A percentile compares a stretch with the other conserved stretches of the same genome.
Evolutionary conservation across 2,888 invertebrate species (phyloP).

Genomic region (Anthophora plumipes): DNA sequence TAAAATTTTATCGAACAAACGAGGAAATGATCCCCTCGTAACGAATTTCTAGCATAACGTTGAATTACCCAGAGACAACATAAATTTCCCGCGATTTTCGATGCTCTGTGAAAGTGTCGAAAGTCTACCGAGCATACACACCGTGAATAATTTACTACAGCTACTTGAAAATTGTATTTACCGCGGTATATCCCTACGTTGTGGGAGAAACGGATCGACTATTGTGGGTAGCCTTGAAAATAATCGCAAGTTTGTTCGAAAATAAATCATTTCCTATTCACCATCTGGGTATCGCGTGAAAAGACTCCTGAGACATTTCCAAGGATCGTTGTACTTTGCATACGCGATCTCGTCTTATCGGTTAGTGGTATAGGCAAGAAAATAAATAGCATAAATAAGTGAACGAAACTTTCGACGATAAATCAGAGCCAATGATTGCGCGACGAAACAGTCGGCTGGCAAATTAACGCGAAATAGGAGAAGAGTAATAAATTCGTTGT

Average conservation of each 20-base stretch:
- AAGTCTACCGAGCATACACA: too few relatives aligned
- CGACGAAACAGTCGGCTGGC: background rate
- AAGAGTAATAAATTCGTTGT: slow-evolving; percentile 9
- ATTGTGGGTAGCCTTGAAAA: slow-evolving; percentile 32
- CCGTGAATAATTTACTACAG: background rate
- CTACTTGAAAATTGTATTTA: background rate
- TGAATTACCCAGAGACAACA: background rate
- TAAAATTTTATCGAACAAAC: background rate
- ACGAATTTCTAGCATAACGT: too few relatives aligned
- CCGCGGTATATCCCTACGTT: background rate
- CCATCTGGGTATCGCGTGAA: background rate
- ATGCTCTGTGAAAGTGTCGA: background rate
- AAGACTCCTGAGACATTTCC: background rate
- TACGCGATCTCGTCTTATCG: background rate
- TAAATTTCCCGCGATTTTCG: background rate
- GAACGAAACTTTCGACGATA: slow-evolving; percentile 9
- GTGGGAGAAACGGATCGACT: slow-evolving; percentile 19
- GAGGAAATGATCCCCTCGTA: background rate
- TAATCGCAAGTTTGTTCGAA: slow-evolving; percentile 26
- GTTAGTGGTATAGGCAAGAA: background rate
- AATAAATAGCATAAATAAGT: background rate
- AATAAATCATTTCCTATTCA: slow-evolving; percentile 29
- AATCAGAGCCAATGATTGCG: background rate
- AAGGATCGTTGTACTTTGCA: background rate
- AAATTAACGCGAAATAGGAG: background rate